Evolutionary conservation across 2,113 vertebrate species (phyloP).

Genomic region (Numenius arquata): DNA sequence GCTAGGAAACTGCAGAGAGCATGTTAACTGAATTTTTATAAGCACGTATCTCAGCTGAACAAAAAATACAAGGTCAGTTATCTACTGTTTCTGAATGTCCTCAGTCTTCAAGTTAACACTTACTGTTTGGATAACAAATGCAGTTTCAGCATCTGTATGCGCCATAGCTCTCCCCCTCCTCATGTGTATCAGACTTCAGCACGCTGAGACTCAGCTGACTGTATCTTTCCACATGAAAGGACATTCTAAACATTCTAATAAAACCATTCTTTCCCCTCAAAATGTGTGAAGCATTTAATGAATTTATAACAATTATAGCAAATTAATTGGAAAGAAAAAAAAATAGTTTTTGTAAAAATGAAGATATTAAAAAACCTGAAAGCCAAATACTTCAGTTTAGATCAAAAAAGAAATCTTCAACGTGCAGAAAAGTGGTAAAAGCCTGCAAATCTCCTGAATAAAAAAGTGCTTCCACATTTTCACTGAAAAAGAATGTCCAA

Average conservation of each 20-base stretch:
- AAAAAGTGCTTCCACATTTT: neutral
- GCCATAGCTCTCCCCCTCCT: neutral
- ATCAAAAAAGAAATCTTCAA: neutral
- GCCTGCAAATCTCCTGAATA: neutral
- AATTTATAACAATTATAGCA: neutral
- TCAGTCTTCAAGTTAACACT: constrained; percentile 33
- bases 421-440: neutral
- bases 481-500: neutral
- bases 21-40: constrained; percentile 52
- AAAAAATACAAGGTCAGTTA: constrained; percentile 52
- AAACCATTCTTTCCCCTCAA: neutral
- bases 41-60: constrained; percentile 36
- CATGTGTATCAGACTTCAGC: neutral
- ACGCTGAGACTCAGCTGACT: neutral
- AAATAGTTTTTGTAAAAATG: neutral
- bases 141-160: neutral
- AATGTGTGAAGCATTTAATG: neutral
- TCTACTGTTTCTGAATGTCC: constrained; percentile 15
- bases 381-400: neutral
- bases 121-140: neutral
- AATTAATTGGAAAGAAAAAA: neutral
- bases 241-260: neutral
- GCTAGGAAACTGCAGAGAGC: constrained; percentile 31
- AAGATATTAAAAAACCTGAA: neutral
- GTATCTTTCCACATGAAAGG: neutral